Percentiles rank a stretch among this genome's conserved stretches.
Conservation (phyloP, 2,888 invertebrate genomes). For the Chymomyza fuscimana region DNA sequence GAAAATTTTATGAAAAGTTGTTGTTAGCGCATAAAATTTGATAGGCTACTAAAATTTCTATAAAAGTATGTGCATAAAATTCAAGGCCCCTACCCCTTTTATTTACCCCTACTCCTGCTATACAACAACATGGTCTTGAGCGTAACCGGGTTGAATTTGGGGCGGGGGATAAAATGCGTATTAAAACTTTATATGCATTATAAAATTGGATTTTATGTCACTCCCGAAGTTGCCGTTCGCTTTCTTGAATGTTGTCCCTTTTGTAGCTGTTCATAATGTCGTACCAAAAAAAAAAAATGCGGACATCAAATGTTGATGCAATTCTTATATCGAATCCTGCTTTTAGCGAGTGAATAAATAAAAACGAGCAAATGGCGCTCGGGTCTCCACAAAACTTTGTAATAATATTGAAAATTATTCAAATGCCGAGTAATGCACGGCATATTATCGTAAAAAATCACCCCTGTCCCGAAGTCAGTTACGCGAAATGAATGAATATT, state of each 20-base stretch:
- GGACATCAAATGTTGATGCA: slow-evolving; percentile 57
- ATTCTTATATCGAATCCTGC: slow-evolving; percentile 12
- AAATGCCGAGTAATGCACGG: slow-evolving; percentile 60
- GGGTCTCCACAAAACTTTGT: slow-evolving; percentile 32
- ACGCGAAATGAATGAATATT: background rate
- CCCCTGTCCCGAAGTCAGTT: background rate
- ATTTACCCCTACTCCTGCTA: slow-evolving; percentile 4
- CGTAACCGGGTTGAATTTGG: slow-evolving; percentile 17
- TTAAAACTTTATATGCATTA: slow-evolving; percentile 71
- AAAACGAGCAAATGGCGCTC: slow-evolving; percentile 10
- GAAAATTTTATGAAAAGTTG: slow-evolving; percentile 63
- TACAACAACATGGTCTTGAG: background rate
- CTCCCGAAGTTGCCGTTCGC: slow-evolving; percentile 60
- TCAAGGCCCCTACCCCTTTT: background rate
- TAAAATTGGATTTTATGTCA: slow-evolving; percentile 71
- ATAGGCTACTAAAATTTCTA: slow-evolving; percentile 68
- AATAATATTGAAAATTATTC: slow-evolving; percentile 58
- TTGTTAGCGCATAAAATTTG: slow-evolving; percentile 66
- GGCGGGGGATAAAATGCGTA: slow-evolving; percentile 33
- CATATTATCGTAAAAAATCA: slow-evolving; percentile 55
- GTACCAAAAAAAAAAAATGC: slow-evolving; percentile 25
- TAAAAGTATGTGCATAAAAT: slow-evolving; percentile 59
- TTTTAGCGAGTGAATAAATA: background rate
- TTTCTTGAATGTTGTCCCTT: slow-evolving; percentile 14
- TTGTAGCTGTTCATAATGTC: slow-evolving; percentile 5